Evolutionary conservation across 2,888 invertebrate genomes (phyloP).

Genomic region (Thysanoteuthis rhombus): DNA sequence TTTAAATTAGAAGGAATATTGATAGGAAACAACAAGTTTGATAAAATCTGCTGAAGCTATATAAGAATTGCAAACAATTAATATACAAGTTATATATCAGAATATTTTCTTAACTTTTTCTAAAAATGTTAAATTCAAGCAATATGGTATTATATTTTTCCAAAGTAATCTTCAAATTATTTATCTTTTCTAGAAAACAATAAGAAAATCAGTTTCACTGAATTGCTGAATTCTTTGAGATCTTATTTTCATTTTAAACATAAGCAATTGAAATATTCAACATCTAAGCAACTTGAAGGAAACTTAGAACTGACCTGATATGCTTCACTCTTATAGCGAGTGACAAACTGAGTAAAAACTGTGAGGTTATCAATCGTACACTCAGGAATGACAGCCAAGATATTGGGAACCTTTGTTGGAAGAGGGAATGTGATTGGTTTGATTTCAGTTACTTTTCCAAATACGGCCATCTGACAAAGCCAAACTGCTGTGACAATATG

Average conservation of each 20-base stretch:
- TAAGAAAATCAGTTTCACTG: no score
- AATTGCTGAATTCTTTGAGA: no score
- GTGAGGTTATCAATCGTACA: constrained; percentile 88
- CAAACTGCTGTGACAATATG: constrained; percentile 85
- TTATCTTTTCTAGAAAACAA: no score
- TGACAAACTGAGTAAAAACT: constrained; percentile 79
- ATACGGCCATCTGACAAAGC: constrained; percentile 83
- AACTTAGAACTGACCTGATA: constrained; percentile 56
- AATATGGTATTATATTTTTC: no score
- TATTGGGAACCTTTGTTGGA: constrained; percentile 50
- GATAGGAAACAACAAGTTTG: no score
- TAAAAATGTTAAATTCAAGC: no score
- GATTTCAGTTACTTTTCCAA: constrained; percentile 48
- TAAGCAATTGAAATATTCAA: neutral
- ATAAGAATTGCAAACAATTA: no score
- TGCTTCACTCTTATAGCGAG: constrained; percentile 62
- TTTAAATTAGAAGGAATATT: no score
- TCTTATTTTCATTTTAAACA: neutral
- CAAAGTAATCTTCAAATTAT: no score
- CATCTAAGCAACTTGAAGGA: neutral
- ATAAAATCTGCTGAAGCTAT: no score
- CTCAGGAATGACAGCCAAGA: constrained; percentile 81
- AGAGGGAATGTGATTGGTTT: constrained; percentile 63
- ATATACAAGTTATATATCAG: no score
- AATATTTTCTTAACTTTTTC: no score